Evolutionary conservation across 1,140 invertebrate species (phyloP), one percentile per base, ranked within the genome.

Genomic region (Arctopsyche grandis): DNA sequence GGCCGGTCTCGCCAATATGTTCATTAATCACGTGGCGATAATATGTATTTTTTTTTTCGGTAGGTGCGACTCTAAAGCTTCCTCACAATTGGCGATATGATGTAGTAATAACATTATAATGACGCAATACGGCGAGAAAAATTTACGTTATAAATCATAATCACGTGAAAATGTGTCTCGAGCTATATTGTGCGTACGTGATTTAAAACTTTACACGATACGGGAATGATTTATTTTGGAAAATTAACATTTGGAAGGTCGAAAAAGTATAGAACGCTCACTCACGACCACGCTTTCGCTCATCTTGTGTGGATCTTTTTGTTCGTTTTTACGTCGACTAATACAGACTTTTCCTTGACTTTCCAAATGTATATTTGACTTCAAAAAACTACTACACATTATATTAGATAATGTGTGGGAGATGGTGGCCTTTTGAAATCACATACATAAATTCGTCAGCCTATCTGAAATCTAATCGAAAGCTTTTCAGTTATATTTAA

Each of bases 11-110:
- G 26, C 38, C 16, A 16, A 46, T 76, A 24, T 43, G 22, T 76
- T 63, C 56, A 76, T 76, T 76, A 76, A 76, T 76, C 74, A 76
- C 24, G 21, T 22, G 46, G 9, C 9, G 73, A 75, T 75, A 75
- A 75, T 75, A 21, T n/a, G n/a, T 38, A 14, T 74, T 74, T 19
- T 60, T 60, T 60, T 60, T 60, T 60, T 60, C 16, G 9, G n/a
- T 60, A n/a, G 73, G 73, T 52, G 73, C 38, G 73, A 75, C 58
- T 21, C 43, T 0, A 48, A 73, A 38, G 69, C 69, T 73, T 73
- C 44, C 69, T 73, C 66, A 26, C 46, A 73, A 73, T 26, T 12
- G 22, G 22, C 63, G 63, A 1, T 21, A 21, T 56, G 9, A 63
- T 21, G 7, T n/a, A 4, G 19, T 22, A 69, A 69, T 22, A 26